Conservation (phyloP, 2,113 vertebrate genomes). For the Gorsachius goisagi region DNA sequence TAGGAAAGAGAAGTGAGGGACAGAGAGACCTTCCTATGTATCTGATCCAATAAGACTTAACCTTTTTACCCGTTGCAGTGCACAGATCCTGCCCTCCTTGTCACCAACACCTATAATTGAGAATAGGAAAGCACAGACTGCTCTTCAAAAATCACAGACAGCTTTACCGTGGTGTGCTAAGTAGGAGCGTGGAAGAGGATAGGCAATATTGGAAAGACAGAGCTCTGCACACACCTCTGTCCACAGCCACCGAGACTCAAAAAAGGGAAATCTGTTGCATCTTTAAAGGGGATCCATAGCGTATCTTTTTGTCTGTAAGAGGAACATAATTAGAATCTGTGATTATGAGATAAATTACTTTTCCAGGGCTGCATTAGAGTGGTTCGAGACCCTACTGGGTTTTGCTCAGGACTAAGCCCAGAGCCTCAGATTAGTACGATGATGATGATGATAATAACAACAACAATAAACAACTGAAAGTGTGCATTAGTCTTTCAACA, state of each 20-base stretch:
- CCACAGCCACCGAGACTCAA: neutral
- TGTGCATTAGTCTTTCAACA: neutral
- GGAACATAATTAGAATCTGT: neutral
- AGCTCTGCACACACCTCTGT: neutral
- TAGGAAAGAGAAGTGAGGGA: neutral
- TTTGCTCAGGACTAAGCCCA: neutral
- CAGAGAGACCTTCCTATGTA: neutral
- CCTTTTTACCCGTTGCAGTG: neutral
- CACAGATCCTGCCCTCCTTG: neutral
- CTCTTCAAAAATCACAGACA: neutral
- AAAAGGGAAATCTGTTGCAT: neutral
- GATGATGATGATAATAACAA: neutral
- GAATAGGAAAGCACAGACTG: neutral
- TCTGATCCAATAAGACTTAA: neutral
- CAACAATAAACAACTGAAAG: neutral
- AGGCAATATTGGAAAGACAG: neutral
- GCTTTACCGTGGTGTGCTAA: neutral
- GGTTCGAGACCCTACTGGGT: neutral
- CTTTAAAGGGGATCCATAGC: neutral
- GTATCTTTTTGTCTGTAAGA: neutral
- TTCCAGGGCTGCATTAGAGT: neutral
- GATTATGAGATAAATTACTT: neutral
- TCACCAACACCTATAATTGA: neutral
- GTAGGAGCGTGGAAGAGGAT: accelerated
- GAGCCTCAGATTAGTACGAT: neutral